phyloP scores from a whole-genome alignment of 1,140 invertebrate species.

The Drosophila ogumai region DNA sequence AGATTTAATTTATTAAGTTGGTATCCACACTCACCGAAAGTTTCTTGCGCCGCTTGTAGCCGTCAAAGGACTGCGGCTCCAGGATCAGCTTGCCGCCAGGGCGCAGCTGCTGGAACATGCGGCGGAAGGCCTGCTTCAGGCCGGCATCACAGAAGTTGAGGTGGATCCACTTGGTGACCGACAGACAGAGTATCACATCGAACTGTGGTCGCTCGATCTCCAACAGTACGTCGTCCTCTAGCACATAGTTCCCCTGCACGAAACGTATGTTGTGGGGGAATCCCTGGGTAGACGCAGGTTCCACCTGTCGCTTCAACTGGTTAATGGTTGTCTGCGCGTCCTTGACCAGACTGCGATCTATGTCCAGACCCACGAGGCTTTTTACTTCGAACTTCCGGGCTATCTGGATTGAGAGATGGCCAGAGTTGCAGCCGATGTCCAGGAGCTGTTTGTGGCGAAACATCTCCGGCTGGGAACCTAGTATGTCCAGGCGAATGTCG shows the following conservation, averaged over 20 bases:
- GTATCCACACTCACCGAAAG: slow-evolving; percentile 86
- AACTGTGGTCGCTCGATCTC: slow-evolving; percentile 94
- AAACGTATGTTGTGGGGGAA: slow-evolving; percentile 76
- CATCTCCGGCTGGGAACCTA: slow-evolving; percentile 91
- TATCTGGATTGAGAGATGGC: slow-evolving; percentile 94
- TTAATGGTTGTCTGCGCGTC: slow-evolving; percentile 53
- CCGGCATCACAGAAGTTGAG: slow-evolving; percentile 98
- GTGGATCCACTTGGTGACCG: slow-evolving; percentile 99
- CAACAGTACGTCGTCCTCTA: slow-evolving; percentile 92
- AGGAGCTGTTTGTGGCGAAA: slow-evolving; percentile 95
- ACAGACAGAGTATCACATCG: slow-evolving; percentile 97
- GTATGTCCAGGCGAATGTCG: slow-evolving; percentile 92
- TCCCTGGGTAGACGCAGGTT: background rate
- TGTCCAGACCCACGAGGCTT: slow-evolving; percentile 96
- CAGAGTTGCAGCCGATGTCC: slow-evolving; percentile 99
- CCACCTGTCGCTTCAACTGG: slow-evolving; percentile 41
- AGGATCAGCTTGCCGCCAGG: slow-evolving; percentile 96
- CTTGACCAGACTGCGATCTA: slow-evolving; percentile 94
- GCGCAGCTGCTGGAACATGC: slow-evolving; percentile 94
- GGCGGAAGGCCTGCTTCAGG: slow-evolving; percentile 94
- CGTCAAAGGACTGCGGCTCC: slow-evolving; percentile 96
- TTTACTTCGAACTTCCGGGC: slow-evolving; percentile 93
- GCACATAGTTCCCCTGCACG: slow-evolving; percentile 94
- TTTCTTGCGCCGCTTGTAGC: slow-evolving; percentile 94
- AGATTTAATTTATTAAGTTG: background rate